A percentile compares a stretch with the other conserved stretches of the same genome.
phyloP scores from a whole-genome alignment of 2,888 invertebrate species.

The Dicyrtomina minuta region DNA sequence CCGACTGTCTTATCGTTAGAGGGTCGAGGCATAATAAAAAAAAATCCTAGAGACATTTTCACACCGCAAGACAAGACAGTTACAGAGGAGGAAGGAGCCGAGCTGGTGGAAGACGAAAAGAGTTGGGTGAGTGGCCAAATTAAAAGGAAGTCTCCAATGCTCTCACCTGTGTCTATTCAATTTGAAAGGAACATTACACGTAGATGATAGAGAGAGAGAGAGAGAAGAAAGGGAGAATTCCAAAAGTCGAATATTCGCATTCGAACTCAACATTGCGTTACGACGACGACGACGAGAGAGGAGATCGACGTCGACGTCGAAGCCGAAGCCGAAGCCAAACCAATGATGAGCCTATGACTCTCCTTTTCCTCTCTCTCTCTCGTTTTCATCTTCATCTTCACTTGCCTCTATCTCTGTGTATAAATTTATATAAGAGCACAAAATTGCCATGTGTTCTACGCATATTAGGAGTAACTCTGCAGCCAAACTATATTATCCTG shows the following conservation, averaged over 20 bases:
- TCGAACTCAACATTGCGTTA: too few species aligned
- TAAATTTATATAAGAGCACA: neutral
- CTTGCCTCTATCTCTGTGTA: neutral
- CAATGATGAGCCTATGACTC: neutral
- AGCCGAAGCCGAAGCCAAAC: too few species aligned
- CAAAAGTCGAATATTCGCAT: too few species aligned
- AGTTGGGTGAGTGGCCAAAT: conserved; percentile 36
- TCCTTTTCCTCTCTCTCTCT: neutral
- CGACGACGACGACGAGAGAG: neutral
- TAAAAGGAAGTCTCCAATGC: conserved; percentile 32
- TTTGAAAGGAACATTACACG: conserved; percentile 29
- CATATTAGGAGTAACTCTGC: neutral
- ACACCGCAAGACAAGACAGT: conserved; percentile 3
- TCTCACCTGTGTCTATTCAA: conserved; percentile 8
- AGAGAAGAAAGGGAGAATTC: neutral
- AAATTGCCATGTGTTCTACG: neutral
- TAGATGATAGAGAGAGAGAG: conserved; percentile 15
- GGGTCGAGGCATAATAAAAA: too few species aligned
- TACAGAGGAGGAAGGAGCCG: too few species aligned
- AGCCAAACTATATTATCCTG: too few species aligned
- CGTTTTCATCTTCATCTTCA: neutral
- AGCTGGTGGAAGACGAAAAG: too few species aligned
- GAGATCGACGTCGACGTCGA: too few species aligned
- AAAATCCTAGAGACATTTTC: conserved; percentile 12
- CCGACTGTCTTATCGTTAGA: conserved; percentile 20